A percentile compares a stretch with the other conserved stretches of the same genome.
Conservation (phyloP, 2,113 vertebrate genomes). For the Calidris pugnax region DNA sequence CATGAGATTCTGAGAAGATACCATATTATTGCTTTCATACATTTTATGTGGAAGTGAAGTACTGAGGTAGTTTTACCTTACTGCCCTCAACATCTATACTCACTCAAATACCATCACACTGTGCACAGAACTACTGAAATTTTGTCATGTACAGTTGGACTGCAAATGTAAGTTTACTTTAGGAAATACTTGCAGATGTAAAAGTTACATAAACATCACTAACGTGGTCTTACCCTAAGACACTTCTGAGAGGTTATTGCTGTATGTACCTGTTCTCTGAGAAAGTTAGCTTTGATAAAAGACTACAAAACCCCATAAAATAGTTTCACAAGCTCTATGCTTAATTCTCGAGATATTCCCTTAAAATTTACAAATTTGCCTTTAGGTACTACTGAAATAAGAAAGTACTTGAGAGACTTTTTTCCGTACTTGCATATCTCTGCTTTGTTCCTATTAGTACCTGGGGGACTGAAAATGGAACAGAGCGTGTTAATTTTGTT, state of each 20-base stretch:
- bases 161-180: neutral
- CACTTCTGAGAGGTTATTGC: neutral
- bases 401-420: neutral
- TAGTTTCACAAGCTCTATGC: neutral
- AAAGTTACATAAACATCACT: neutral
- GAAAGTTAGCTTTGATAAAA: constrained; percentile 7
- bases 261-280: neutral
- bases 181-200: neutral
- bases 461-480: neutral
- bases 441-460: neutral
- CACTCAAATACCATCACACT: neutral
- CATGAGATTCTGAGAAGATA: constrained; percentile 52
- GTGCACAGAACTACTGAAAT: constrained; percentile 34
- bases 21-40: neutral
- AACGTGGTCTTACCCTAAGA: neutral
- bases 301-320: neutral
- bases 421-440: neutral
- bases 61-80: neutral
- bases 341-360: neutral
- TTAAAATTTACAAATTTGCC: constrained; percentile 14
- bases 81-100: neutral
- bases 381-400: neutral
- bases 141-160: neutral
- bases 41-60: neutral
- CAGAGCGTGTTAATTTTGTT: neutral